Percentiles rank a stretch among this genome's conserved stretches.
Evolutionary conservation across 2,888 invertebrate species (phyloP).

Genomic region (Nipponacmea schrenckii): DNA sequence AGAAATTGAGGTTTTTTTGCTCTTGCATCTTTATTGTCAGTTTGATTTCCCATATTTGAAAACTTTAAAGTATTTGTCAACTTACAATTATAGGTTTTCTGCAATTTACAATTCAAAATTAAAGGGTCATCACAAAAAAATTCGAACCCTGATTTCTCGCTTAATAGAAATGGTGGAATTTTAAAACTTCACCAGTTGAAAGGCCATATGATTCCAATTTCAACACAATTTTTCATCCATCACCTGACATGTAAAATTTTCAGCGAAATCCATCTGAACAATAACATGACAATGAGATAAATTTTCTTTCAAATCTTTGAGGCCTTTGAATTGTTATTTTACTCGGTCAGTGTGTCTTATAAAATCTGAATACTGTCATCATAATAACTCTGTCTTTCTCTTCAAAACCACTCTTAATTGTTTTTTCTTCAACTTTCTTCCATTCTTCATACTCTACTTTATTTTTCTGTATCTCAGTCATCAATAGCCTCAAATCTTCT

Average conservation of each 20-base stretch:
- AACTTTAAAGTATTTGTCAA: too few relatives aligned
- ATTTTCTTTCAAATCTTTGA: conserved; percentile 27
- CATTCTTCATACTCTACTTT: conserved; percentile 25
- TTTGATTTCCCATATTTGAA: too few relatives aligned
- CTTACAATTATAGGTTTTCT: too few relatives aligned
- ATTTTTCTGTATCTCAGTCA: conserved; percentile 1
- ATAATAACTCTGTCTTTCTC: conserved; percentile 14
- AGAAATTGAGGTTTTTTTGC: too few relatives aligned
- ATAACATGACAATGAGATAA: conserved; percentile 17
- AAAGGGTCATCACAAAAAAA: too few relatives aligned
- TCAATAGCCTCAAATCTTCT: conserved; percentile 14
- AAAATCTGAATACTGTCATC: conserved; percentile 22
- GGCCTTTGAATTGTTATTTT: conserved; percentile 21
- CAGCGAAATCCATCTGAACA: conserved; percentile 37
- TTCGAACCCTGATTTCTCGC: too few relatives aligned
- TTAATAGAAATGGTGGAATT: too few relatives aligned
- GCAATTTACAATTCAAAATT: too few relatives aligned
- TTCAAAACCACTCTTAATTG: conserved; percentile 23
- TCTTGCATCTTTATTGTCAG: too few relatives aligned
- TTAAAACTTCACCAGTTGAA: too few relatives aligned
- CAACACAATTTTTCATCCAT: conserved; percentile 8
- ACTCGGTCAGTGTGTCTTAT: conserved; percentile 23
- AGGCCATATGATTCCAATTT: too few relatives aligned
- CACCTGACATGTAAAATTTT: conserved; percentile 28
- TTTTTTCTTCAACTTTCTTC: conserved; percentile 25